Base-by-base conservation (phyloP, 2,797 vertebrate species). In the Oceanodroma leucorhoa region DNA sequence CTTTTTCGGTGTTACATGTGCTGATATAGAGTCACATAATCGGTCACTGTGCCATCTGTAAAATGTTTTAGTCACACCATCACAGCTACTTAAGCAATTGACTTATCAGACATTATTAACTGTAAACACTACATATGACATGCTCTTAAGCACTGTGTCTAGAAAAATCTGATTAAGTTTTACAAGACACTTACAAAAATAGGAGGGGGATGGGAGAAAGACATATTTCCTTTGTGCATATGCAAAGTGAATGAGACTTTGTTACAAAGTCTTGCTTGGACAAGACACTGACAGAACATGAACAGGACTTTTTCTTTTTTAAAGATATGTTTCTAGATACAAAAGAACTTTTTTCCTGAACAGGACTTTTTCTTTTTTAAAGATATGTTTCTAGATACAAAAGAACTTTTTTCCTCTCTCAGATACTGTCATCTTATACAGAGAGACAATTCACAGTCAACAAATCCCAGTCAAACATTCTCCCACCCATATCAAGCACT, bases 41-140 rank as follows among this genome's bases (percentile, higher is more conserved):
- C 3, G 34, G 91, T 84, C 92, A 90, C 32, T 55, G 46, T 89
- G 54, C 89, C 87, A 94, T 94, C 87, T 94, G 91, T 76, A 93
- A 87, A 78, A 76, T 88, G 58, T 91, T 97, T 83, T 70, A 93
- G 72, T 94, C 89, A 94, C 43, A 55, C 51, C 34, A 87, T 36
- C 40, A 60, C 55, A 90, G 24, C 45, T 75, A 83, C 50, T 80
- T 32, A 41, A 19, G 23, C 36, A 93, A 81, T 5, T 86, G 46
- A 78, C 54, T 81, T 72, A 89, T 21, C 46, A 91, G 85, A 66
- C 32, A 34, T 64, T 30, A 17, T 62, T 95, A 70, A 83, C 54
- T 88, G 70, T 66, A 94, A 94, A 81, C 51, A 81, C 29, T 55
- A 43, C 14, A 64, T 51, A 43, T 46, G 46, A 94, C 55, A 43